Percentiles rank a stretch among this genome's conserved stretches.
phyloP scores from a whole-genome alignment of 2,888 invertebrate species.

The Standfussiana lucernea region DNA sequence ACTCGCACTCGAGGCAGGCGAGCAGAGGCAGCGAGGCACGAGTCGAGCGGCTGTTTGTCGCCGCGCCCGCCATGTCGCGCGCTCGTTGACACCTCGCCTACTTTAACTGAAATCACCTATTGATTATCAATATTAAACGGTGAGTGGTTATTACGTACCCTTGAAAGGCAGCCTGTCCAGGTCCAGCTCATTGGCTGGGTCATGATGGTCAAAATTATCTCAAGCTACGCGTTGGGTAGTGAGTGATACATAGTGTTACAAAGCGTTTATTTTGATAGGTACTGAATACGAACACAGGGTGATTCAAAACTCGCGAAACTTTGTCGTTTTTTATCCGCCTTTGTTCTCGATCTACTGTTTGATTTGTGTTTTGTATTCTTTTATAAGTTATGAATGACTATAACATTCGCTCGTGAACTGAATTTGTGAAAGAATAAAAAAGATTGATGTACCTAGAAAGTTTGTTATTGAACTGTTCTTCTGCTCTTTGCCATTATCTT shows the following conservation, averaged over 20 bases:
- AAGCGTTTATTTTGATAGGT: background rate
- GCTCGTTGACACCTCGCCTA: constrained; percentile 51
- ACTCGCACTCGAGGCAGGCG: constrained; percentile 49
- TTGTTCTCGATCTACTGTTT: constrained; percentile 43
- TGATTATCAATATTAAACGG: constrained; percentile 41
- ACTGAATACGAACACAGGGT: background rate
- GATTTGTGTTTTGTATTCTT: constrained; percentile 48
- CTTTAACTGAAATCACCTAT: constrained; percentile 52
- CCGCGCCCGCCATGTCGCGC: constrained; percentile 35
- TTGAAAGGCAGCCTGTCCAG: constrained; percentile 1
- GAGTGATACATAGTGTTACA: background rate
- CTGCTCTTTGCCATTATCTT: constrained; percentile 46
- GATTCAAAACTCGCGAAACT: constrained; percentile 8
- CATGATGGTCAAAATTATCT: background rate
- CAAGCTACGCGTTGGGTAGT: background rate
- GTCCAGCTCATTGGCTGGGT: background rate
- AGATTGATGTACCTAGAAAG: constrained; percentile 41
- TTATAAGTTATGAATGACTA: constrained; percentile 34
- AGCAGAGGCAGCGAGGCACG: constrained; percentile 32
- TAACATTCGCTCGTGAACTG: constrained; percentile 40
- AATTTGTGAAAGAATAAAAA: constrained; percentile 35
- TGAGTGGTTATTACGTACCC: constrained; percentile 11
- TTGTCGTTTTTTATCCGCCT: constrained; percentile 19
- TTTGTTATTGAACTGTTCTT: constrained; percentile 32
- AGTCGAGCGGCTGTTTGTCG: constrained; percentile 48